Evolutionary conservation across 2,888 invertebrate species (phyloP).

Genomic region (Drosophila mercatorum): DNA sequence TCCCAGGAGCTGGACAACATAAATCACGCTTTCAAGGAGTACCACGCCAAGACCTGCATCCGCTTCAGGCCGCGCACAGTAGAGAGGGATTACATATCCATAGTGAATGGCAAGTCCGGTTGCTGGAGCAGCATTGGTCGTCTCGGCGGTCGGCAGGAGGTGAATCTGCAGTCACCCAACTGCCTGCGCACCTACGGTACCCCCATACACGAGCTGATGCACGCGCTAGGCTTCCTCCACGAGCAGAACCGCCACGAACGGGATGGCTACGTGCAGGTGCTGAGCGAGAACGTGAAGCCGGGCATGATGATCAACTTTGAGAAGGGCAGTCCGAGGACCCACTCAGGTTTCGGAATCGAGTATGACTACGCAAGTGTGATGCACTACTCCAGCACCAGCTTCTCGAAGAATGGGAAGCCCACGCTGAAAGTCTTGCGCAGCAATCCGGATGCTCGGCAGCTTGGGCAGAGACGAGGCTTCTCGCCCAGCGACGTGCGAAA

Average conservation of each 20-base stretch:
- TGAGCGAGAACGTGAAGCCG: slow-evolving; percentile 88
- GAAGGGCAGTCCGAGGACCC: slow-evolving; percentile 86
- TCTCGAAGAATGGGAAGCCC: slow-evolving; percentile 89
- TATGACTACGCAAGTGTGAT: slow-evolving; percentile 93
- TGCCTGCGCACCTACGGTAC: slow-evolving; percentile 90
- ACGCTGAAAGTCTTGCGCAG: slow-evolving; percentile 88
- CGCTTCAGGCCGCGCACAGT: slow-evolving; percentile 88
- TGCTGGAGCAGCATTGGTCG: slow-evolving; percentile 93
- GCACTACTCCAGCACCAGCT: slow-evolving; percentile 92
- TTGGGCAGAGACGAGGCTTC: slow-evolving; percentile 82
- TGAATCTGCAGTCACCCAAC: slow-evolving; percentile 91
- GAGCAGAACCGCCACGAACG: slow-evolving; percentile 92
- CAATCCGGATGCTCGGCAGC: slow-evolving; percentile 55
- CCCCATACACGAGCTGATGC: slow-evolving; percentile 91
- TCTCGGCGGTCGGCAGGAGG: slow-evolving; percentile 87
- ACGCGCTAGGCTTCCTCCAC: slow-evolving; percentile 91
- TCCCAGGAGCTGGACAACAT: slow-evolving; percentile 87
- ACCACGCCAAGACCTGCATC: slow-evolving; percentile 90
- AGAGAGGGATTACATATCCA: slow-evolving; percentile 89
- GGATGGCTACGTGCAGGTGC: slow-evolving; percentile 88
- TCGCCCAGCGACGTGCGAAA: slow-evolving; percentile 78
- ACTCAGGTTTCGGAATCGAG: slow-evolving; percentile 88
- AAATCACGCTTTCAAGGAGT: slow-evolving; percentile 89
- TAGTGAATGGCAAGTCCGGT: slow-evolving; percentile 88
- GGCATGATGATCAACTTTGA: slow-evolving; percentile 89